phyloP scores from a whole-genome alignment of 2,113 vertebrate species.

The Mixornis gularis region DNA sequence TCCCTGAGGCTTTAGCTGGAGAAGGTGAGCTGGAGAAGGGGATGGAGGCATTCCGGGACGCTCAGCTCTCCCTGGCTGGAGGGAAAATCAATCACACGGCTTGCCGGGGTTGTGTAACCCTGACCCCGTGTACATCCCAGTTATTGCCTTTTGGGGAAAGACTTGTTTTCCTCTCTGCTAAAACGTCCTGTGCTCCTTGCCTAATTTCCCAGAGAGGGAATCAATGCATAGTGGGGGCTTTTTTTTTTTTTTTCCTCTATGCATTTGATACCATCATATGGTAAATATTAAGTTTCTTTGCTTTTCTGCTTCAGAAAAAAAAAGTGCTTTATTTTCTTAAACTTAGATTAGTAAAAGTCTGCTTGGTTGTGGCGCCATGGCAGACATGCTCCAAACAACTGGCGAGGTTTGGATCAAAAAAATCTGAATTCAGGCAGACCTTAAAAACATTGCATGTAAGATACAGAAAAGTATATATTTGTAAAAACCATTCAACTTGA shows the following conservation, averaged over 20 bases:
- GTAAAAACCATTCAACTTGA: background rate
- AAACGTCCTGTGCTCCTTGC: background rate
- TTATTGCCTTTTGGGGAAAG: background rate
- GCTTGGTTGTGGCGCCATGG: fast-evolving
- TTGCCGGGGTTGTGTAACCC: background rate
- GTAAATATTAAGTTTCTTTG: slow-evolving; percentile 13
- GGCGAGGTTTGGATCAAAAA: background rate
- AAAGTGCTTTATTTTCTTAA: background rate
- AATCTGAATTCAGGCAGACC: background rate
- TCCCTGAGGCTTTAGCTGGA: background rate
- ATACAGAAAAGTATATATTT: background rate
- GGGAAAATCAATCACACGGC: background rate
- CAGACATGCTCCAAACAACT: background rate
- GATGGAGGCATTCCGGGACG: background rate
- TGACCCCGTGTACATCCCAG: background rate
- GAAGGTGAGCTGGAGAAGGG: background rate
- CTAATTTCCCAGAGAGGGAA: background rate
- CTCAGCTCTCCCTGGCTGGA: background rate
- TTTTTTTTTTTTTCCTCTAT: background rate
- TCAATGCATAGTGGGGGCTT: background rate
- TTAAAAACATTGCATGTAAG: background rate
- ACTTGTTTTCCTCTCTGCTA: background rate
- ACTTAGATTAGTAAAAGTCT: background rate
- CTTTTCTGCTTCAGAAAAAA: background rate
- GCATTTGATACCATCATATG: background rate